Conservation (phyloP, 2,113 vertebrate genomes). For the Phylloscopus whistleri region DNA sequence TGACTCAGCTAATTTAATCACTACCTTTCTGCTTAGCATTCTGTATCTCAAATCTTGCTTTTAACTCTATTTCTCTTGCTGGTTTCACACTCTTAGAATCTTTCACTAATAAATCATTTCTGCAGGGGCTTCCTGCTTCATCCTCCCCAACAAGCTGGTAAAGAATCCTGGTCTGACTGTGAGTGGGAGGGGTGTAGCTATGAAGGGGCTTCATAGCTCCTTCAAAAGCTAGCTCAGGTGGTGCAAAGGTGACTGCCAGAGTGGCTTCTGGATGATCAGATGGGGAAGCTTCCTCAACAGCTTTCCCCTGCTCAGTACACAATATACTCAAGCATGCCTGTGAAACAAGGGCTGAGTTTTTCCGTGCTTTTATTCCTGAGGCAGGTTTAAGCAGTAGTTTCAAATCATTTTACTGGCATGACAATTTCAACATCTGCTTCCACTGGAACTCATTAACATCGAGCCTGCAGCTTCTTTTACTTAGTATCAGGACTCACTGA, state of each 20-base stretch:
- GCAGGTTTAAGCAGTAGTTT: neutral
- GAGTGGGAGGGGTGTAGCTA: neutral
- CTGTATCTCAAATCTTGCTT: too few relatives aligned
- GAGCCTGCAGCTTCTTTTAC: neutral
- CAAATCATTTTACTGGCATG: neutral
- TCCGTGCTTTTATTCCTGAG: fast-evolving
- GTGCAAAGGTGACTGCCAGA: neutral
- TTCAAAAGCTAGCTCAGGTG: neutral
- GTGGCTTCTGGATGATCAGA: neutral
- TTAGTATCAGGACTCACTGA: neutral
- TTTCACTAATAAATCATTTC: too few relatives aligned
- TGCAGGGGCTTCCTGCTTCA: too few relatives aligned
- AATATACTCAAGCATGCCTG: fast-evolving
- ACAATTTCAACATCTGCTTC: neutral
- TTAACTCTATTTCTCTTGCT: too few relatives aligned
- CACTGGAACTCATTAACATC: neutral
- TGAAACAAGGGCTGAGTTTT: neutral
- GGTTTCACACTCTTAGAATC: too few relatives aligned
- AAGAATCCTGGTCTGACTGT: neutral
- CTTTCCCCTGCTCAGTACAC: too few relatives aligned
- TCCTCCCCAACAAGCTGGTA: too few relatives aligned
- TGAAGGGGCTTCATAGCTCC: neutral
- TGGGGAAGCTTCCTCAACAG: fast-evolving
- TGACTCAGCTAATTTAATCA: too few relatives aligned
- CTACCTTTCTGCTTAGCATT: too few relatives aligned